phyloP scores from a whole-genome alignment of 1,140 invertebrate species.

The Hetaerina americana region DNA sequence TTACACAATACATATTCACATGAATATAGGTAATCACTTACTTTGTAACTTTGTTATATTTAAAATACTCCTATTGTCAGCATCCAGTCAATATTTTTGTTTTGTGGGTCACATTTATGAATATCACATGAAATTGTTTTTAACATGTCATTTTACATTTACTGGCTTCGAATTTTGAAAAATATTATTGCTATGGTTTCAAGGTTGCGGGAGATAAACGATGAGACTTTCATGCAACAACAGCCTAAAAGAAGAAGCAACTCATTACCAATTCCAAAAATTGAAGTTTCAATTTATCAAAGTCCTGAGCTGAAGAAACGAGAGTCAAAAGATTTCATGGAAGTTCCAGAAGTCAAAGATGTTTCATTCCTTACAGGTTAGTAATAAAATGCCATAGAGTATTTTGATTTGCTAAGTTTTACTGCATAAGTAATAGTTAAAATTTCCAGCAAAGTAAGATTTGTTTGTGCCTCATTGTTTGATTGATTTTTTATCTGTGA shows the following conservation, averaged over 20 bases:
- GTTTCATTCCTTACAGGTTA: conserved; percentile 38
- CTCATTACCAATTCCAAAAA: conserved; percentile 86
- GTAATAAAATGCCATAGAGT: not conserved
- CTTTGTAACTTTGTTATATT: too few species aligned
- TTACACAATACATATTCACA: too few species aligned
- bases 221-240: conserved; percentile 56
- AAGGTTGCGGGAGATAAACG: conserved; percentile 66
- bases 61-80: too few species aligned
- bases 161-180: too few species aligned
- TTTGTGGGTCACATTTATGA: too few species aligned
- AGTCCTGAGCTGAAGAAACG: conserved; percentile 53
- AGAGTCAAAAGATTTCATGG: conserved; percentile 58
- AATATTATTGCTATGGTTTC: conserved; percentile 15
- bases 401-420: too few species aligned
- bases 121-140: conserved; percentile 7
- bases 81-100: too few species aligned
- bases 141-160: not conserved
- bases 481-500: too few species aligned
- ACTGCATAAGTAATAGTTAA: too few species aligned
- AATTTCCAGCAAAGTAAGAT: too few species aligned
- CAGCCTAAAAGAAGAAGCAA: conserved; percentile 73
- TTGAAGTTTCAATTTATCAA: conserved; percentile 73
- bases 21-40: too few species aligned
- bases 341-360: conserved; percentile 53
- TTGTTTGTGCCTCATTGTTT: too few species aligned